Evolutionary conservation across 2,113 vertebrate species (phyloP).

Genomic region (Cryptoleucopteryx plumbea): DNA sequence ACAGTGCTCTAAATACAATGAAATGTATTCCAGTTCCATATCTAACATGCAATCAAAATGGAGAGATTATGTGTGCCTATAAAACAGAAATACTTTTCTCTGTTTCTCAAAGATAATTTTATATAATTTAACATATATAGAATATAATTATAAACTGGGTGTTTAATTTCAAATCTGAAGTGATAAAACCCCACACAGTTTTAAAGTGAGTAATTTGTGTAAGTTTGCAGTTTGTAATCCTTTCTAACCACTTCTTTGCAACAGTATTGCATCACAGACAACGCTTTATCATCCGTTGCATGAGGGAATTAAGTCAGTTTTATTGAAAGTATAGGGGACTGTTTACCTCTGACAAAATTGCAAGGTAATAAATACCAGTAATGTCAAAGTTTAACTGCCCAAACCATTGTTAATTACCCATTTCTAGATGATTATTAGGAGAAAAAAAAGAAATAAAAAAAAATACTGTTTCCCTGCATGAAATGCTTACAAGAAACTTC

Average conservation of each 20-base stretch:
- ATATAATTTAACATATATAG: not conserved
- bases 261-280: conserved; percentile 5
- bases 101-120: not conserved
- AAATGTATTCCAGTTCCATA: not conserved
- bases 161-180: conserved; percentile 4
- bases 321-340: conserved; percentile 31
- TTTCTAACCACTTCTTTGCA: conserved; percentile 20
- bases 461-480: not conserved
- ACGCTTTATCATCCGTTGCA: not conserved
- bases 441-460: conserved; percentile 14
- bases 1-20: not conserved
- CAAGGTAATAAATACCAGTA: conserved; percentile 67
- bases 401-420: conserved; percentile 69
- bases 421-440: conserved; percentile 66
- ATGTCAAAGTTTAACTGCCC: conserved; percentile 74
- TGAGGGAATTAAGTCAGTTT: conserved; percentile 37
- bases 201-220: not conserved
- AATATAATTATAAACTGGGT: not conserved
- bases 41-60: not conserved
- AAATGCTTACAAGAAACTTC: not conserved
- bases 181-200: not conserved
- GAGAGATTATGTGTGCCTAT: not conserved
- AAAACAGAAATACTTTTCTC: conserved; percentile 5
- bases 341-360: conserved; percentile 66
- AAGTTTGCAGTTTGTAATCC: conserved; percentile 9